Conservation (phyloP, 2,888 invertebrate species). For the Sinodicranocentrus sp. region DNA sequence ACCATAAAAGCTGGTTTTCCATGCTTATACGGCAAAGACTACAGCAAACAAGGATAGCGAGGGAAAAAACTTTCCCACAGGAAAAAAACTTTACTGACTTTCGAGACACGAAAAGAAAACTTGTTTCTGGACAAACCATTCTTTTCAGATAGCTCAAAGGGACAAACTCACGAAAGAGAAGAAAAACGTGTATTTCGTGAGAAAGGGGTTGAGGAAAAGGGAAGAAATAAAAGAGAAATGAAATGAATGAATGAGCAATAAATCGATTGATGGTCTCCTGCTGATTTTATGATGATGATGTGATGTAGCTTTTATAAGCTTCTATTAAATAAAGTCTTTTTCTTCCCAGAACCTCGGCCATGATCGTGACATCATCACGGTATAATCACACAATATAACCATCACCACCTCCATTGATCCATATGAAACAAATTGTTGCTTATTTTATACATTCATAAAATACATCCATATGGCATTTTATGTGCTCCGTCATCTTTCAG, state of each 20-base stretch:
- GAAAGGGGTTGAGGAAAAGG: background rate
- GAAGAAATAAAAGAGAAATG: background rate
- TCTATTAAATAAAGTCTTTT: background rate
- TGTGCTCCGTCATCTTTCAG: background rate
- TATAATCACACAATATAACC: background rate
- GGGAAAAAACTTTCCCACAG: background rate
- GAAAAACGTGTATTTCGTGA: too few relatives aligned
- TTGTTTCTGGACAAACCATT: background rate
- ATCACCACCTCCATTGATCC: background rate
- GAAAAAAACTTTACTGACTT: background rate
- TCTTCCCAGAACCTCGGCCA: background rate
- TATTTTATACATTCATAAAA: background rate
- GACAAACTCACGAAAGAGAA: background rate
- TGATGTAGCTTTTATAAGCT: background rate
- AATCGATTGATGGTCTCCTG: constrained; percentile 22
- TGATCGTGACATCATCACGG: background rate
- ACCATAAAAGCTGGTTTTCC: constrained; percentile 18
- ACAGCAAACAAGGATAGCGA: background rate
- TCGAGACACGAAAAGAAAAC: background rate
- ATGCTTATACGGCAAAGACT: background rate
- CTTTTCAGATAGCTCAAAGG: background rate
- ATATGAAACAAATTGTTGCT: constrained; percentile 11
- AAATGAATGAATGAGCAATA: constrained; percentile 31
- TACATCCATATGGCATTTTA: background rate
- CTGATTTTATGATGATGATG: constrained; percentile 19